A percentile compares a stretch with the other conserved stretches of the same genome.
Evolutionary conservation across 1,140 invertebrate species (phyloP).

Genomic region (Lethocerus indicus): DNA sequence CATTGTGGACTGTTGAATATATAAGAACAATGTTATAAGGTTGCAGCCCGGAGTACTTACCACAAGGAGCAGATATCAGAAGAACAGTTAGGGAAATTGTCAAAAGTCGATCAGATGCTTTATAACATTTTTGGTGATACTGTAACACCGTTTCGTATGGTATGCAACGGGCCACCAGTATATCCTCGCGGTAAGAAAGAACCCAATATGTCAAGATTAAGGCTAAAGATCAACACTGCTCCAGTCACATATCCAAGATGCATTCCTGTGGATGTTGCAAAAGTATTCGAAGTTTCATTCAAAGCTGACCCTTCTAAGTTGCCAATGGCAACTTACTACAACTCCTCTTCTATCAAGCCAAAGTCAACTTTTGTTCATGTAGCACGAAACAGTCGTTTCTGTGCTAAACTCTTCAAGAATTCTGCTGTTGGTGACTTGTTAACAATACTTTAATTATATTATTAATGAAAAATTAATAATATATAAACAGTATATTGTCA

Average conservation of each 20-base stretch:
- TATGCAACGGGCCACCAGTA: no score
- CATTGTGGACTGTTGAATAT: neutral
- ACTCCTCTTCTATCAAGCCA: neutral
- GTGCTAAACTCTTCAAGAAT: no score
- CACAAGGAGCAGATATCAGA: slow-evolving; percentile 4
- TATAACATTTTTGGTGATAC: slow-evolving; percentile 14
- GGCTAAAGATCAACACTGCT: no score
- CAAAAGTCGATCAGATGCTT: slow-evolving; percentile 14
- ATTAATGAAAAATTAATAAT: no score
- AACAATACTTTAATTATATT: no score
- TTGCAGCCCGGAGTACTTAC: slow-evolving; percentile 12
- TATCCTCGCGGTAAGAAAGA: no score
- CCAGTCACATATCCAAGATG: no score
- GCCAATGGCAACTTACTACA: neutral
- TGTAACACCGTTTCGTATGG: slow-evolving; percentile 11
- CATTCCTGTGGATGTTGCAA: no score
- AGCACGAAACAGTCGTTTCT: neutral
- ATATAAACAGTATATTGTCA: no score
- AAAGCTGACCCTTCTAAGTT: neutral
- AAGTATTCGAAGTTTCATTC: no score
- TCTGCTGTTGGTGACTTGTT: no score
- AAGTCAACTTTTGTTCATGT: neutral
- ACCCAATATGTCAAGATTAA: no score
- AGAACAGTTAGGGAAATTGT: slow-evolving; percentile 9
- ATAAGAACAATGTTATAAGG: slow-evolving; percentile 7